Evolutionary conservation across 2,797 vertebrate genomes (phyloP).

Genomic region (Tinamus major): DNA sequence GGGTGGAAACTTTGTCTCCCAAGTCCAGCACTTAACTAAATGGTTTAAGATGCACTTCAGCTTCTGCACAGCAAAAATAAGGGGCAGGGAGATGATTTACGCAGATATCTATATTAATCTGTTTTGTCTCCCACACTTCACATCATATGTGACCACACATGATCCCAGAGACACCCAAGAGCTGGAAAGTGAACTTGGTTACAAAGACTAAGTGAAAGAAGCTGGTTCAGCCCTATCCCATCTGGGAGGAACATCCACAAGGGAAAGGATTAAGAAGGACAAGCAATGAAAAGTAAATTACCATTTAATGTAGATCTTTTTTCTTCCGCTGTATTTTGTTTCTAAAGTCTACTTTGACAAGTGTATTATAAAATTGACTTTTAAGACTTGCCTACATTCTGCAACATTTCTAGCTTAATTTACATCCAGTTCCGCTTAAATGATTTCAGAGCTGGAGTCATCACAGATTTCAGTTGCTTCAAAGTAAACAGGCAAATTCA

Average conservation of each 20-base stretch:
- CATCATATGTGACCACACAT: accelerated
- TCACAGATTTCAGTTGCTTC: background rate
- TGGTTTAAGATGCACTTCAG: background rate
- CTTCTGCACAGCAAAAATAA: background rate
- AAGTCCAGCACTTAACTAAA: background rate
- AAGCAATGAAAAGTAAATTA: background rate
- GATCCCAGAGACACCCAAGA: background rate
- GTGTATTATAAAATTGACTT: constrained; percentile 27
- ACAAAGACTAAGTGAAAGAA: background rate
- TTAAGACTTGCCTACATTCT: background rate
- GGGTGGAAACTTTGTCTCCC: background rate
- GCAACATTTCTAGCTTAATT: constrained; percentile 27
- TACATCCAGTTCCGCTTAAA: constrained; percentile 15
- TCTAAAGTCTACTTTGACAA: background rate
- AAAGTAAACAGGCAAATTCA: background rate
- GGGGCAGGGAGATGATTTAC: background rate
- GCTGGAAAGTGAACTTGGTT: background rate
- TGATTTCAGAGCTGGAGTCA: background rate
- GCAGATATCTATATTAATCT: background rate
- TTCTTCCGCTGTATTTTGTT: background rate
- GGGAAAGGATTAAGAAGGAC: background rate
- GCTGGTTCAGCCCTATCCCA: background rate
- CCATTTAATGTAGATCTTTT: background rate
- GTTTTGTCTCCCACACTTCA: background rate
- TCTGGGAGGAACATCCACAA: background rate